These are phyloP conservation scores for Phallusia fumigata DNA, from an alignment of 23 tunicate genomes.

Conservation along the genomic window DNA sequence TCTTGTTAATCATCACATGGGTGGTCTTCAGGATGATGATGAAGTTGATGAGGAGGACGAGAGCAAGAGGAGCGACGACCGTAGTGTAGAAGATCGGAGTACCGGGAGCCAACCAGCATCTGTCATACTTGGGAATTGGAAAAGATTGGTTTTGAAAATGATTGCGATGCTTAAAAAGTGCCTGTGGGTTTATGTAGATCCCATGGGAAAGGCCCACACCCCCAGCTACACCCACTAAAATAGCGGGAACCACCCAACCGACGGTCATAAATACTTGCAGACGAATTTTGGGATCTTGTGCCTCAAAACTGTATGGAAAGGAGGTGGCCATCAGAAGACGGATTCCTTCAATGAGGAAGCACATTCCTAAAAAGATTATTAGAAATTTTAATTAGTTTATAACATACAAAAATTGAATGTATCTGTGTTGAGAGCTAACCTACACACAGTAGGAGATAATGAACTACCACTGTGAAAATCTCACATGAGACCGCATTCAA, in stretches of 20 bases:
- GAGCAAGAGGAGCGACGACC: conserved; percentile 13
- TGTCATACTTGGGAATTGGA: not conserved
- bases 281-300: not conserved
- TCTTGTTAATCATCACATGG: not conserved
- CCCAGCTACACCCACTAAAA: not conserved
- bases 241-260: not conserved
- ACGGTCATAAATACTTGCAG: not conserved
- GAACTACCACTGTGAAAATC: not conserved
- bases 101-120: conserved; percentile 5
- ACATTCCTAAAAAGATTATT: not conserved
- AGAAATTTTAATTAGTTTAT: too few relatives aligned
- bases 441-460: not conserved
- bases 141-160: not conserved
- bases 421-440: not conserved
- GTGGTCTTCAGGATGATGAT: not conserved
- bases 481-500: not conserved
- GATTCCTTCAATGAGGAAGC: not conserved
- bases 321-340: not conserved
- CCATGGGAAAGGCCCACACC: not conserved
- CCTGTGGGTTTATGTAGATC: not conserved
- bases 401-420: not conserved
- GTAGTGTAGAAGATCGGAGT: conserved; percentile 4
- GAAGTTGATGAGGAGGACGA: conserved; percentile 5
- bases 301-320: not conserved
- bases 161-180: not conserved